Evolutionary conservation across 2,113 vertebrate species (phyloP), one percentile per base, ranked within the genome.

Genomic region (Malurus cyaneus): DNA sequence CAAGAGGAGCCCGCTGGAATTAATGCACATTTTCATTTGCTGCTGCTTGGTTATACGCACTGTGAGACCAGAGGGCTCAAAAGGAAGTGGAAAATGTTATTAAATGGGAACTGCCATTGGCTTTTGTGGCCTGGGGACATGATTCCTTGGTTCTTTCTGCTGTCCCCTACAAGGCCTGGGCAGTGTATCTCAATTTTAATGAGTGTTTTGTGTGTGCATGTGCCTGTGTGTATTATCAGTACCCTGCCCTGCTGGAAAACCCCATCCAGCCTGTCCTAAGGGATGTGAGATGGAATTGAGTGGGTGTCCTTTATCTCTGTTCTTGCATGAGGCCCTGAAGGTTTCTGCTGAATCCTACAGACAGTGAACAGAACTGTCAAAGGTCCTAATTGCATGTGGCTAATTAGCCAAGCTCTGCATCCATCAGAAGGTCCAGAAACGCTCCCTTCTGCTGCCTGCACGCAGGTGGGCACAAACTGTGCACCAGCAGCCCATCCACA

Each of bases 31-130:
- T 85, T 81, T 44, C 42, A 14, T 83, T 54, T 83, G 59, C 7
- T 89, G 41, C 74, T 72, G 23, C 78, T 86, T 47, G 76, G 71
- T 56, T 83, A 46, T 66, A 50, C 36, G 65, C n/a, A 14, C 53
- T 62, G 60, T 18, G 42, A 90, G 89, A 83, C 85, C 57, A 84
- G 66, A 88, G 72, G 80, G 82, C 72, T 82, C n/a, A 59, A 77
- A 89, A 59, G 84, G 65, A 92, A 91, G 28, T 67, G 70, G 82
- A 86, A 92, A 79, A 78, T 77, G 59, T 78, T 92, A 88, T 81
- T 94, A 79, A 64, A 87, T 54, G 72, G 49, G 59, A 84, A 70
- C 41, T 74, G 66, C 70, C 0, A 1, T 87, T 74, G 89, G 61
- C 80, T 73, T 77, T 56, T 3, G 11, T 95, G 90, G 46, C 89